phyloP scores from a whole-genome alignment of 2,888 invertebrate genomes.

The Trissolcus brochymenae region DNA sequence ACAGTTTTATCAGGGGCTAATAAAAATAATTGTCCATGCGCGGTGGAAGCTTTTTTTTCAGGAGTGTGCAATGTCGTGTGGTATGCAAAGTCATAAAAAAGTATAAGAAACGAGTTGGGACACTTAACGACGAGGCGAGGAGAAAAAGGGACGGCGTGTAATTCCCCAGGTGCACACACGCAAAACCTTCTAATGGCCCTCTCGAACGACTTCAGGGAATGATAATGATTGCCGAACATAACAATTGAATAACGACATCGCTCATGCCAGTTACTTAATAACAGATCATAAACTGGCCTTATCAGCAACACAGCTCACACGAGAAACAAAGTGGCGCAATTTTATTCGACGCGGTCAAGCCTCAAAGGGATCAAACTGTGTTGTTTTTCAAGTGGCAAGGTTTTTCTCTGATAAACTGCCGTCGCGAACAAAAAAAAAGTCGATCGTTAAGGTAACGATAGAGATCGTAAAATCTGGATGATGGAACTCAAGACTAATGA shows the following conservation, averaged over 20 bases:
- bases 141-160: slow-evolving; percentile 51
- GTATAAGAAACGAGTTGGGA: slow-evolving; percentile 42
- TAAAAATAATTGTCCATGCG: slow-evolving; percentile 41
- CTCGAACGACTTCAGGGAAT: slow-evolving; percentile 40
- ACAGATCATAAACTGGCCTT: slow-evolving; percentile 43
- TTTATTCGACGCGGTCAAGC: no score
- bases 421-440: no score
- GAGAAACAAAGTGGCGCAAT: no score
- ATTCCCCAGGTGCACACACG: slow-evolving; percentile 49
- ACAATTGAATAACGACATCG: slow-evolving; percentile 55
- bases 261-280: slow-evolving; percentile 53
- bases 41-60: no score
- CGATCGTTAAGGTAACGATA: no score
- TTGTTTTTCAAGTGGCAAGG: no score
- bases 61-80: slow-evolving; percentile 27
- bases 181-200: slow-evolving; percentile 34
- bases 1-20: slow-evolving; percentile 48
- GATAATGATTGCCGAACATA: slow-evolving; percentile 57
- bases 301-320: slow-evolving; percentile 36
- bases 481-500: no score
- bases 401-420: no score
- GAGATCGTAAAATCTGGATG: no score
- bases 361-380: no score
- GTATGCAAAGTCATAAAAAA: slow-evolving; percentile 57
- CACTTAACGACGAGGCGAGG: slow-evolving; percentile 50